Percentiles rank a stretch among this genome's conserved stretches.
Evolutionary conservation across 2,113 vertebrate species (phyloP).

Genomic region (Stigmatopora nigra): DNA sequence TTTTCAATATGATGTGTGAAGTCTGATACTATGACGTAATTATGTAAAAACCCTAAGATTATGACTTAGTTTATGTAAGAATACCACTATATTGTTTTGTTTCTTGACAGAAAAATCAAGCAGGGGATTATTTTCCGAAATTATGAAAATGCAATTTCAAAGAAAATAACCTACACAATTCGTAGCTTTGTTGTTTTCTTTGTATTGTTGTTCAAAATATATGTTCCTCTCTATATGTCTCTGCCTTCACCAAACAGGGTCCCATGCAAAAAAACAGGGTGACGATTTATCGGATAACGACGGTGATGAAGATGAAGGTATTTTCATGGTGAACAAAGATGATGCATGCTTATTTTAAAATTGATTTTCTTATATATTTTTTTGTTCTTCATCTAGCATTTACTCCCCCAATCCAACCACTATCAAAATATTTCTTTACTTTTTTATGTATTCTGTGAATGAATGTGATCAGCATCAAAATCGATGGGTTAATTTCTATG

Average conservation of each 20-base stretch:
- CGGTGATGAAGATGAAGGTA: constrained; percentile 99
- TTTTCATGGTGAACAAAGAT: constrained; percentile 83
- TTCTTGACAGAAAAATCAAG: too few relatives aligned
- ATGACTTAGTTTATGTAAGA: too few relatives aligned
- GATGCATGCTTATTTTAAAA: constrained; percentile 78
- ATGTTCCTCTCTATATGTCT: constrained; percentile 81
- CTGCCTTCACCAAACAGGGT: constrained; percentile 87
- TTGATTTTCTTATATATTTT: constrained; percentile 28
- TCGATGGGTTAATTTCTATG: constrained; percentile 30
- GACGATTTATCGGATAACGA: constrained; percentile 99
- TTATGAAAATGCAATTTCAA: background rate
- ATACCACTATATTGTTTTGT: too few relatives aligned
- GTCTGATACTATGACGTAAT: too few relatives aligned
- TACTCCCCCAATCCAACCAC: constrained; percentile 25
- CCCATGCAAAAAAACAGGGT: constrained; percentile 98
- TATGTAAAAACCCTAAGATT: too few relatives aligned
- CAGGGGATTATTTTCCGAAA: too few relatives aligned
- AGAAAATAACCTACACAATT: constrained; percentile 18
- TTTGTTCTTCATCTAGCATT: constrained; percentile 23
- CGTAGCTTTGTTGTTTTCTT: constrained; percentile 79
- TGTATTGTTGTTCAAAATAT: constrained; percentile 90
- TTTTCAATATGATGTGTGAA: too few relatives aligned
- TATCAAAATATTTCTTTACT: constrained; percentile 21
- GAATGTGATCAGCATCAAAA: constrained; percentile 29
- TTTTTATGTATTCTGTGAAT: background rate